Percentiles rank a stretch among this genome's conserved stretches.
These are phyloP conservation scores for Acropora tenuis DNA, from an alignment of 64 coral and sea anemone species.

Conservation along the genomic window DNA sequence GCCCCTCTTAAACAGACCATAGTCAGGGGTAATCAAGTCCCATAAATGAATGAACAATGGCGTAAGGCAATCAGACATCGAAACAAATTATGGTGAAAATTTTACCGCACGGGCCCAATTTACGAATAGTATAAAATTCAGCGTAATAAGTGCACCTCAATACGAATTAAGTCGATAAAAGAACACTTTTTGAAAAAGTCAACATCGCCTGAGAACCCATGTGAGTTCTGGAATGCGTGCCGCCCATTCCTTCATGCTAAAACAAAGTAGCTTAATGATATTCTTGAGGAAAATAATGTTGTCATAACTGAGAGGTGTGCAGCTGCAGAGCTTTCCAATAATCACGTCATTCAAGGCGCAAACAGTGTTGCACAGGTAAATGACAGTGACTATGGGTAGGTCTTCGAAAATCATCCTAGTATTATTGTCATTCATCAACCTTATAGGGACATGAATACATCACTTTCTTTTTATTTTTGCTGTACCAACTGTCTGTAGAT, in stretches of 20 bases:
- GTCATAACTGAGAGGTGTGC: constrained; percentile 41
- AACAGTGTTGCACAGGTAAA: background rate
- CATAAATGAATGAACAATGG: constrained; percentile 43
- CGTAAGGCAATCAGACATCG: constrained; percentile 39
- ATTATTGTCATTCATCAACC: constrained; percentile 15
- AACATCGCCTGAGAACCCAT: constrained; percentile 15
- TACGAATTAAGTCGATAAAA: constrained; percentile 54
- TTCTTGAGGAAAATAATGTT: constrained; percentile 16
- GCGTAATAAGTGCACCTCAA: constrained; percentile 48
- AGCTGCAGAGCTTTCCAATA: constrained; percentile 34
- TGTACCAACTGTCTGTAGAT: background rate
- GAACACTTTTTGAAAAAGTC: constrained; percentile 24
- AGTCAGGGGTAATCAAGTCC: constrained; percentile 39
- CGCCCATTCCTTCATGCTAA: constrained; percentile 45
- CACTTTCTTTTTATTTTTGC: constrained; percentile 41
- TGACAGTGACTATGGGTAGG: constrained; percentile 19
- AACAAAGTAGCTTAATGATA: constrained; percentile 11
- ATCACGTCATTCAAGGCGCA: constrained; percentile 16
- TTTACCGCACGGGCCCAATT: constrained; percentile 27
- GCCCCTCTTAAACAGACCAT: constrained; percentile 32
- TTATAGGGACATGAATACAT: constrained; percentile 5
- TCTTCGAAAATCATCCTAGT: constrained; percentile 56
- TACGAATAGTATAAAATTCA: constrained; percentile 54
- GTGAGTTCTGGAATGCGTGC: constrained; percentile 52
- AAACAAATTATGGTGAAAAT: constrained; percentile 60